These are phyloP conservation scores for Pseudomyrmex gracilis DNA, from an alignment of 1,140 invertebrate genomes.

Conservation along the genomic window DNA sequence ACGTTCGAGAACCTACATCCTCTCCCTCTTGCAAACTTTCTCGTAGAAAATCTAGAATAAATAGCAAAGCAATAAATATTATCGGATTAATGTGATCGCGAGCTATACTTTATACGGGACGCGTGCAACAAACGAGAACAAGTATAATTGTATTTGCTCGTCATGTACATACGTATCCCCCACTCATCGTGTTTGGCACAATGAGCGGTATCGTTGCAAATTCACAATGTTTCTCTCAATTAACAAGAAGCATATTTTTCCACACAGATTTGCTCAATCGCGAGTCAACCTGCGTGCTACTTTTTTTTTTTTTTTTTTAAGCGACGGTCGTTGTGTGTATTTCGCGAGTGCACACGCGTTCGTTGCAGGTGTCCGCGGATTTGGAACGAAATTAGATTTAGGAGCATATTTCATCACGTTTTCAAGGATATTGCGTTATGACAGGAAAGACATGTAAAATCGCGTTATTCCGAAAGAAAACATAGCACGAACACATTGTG, in stretches of 20 bases:
- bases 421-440: slow-evolving; percentile 19
- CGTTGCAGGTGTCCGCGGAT: background rate
- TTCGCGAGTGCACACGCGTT: background rate
- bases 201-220: slow-evolving; percentile 26
- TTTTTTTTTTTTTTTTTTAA: slow-evolving; percentile 17
- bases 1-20: slow-evolving; percentile 29
- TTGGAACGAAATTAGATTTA: slow-evolving; percentile 11
- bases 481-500: slow-evolving; percentile 10
- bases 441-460: slow-evolving; percentile 11
- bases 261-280: slow-evolving; percentile 40
- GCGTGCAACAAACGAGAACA: background rate
- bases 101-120: slow-evolving; percentile 6
- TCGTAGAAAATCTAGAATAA: slow-evolving; percentile 55
- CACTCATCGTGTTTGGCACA: slow-evolving; percentile 34
- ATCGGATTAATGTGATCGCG: slow-evolving; percentile 47
- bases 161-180: slow-evolving; percentile 16
- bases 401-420: background rate
- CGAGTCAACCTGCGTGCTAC: slow-evolving; percentile 18
- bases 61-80: slow-evolving; percentile 52
- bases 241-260: slow-evolving; percentile 35
- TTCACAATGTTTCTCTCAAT: slow-evolving; percentile 56
- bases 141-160: slow-evolving; percentile 21
- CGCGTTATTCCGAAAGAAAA: slow-evolving; percentile 15
- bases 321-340: background rate
- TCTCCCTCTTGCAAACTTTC: slow-evolving; percentile 41